Conservation (phyloP, 2,797 vertebrate genomes). For the Sebastiscus tertius region DNA sequence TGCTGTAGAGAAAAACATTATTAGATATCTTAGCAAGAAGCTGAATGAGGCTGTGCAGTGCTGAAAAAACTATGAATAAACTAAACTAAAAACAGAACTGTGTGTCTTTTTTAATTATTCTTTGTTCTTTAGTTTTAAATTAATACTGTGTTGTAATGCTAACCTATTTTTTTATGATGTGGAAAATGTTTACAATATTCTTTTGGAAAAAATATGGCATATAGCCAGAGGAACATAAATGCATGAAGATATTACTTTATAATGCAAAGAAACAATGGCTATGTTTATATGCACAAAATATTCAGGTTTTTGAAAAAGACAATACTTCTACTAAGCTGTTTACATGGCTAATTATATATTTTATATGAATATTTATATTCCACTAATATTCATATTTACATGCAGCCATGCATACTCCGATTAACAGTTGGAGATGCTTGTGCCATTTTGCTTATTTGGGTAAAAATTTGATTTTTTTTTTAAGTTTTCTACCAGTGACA, state of each 20-base stretch:
- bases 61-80: not conserved
- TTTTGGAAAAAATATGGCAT: not conserved
- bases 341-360: not conserved
- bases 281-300: not conserved
- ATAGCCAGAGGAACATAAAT: not conserved
- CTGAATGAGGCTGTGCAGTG: not conserved
- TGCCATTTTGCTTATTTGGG: not conserved
- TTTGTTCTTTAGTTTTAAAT: not conserved
- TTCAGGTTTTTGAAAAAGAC: not conserved
- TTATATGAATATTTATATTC: not conserved
- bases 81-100: not conserved
- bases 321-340: not conserved
- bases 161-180: not conserved
- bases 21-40: not conserved
- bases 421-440: rapidly evolving
- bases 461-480: not conserved
- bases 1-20: not conserved
- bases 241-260: not conserved
- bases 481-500: not conserved
- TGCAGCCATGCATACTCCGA: not conserved
- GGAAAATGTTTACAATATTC: not conserved
- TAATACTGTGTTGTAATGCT: not conserved
- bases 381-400: not conserved
- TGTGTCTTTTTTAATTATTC: not conserved
- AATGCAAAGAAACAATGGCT: not conserved